Conservation (phyloP, 2,113 vertebrate species). For the Peromyscus californicus region DNA sequence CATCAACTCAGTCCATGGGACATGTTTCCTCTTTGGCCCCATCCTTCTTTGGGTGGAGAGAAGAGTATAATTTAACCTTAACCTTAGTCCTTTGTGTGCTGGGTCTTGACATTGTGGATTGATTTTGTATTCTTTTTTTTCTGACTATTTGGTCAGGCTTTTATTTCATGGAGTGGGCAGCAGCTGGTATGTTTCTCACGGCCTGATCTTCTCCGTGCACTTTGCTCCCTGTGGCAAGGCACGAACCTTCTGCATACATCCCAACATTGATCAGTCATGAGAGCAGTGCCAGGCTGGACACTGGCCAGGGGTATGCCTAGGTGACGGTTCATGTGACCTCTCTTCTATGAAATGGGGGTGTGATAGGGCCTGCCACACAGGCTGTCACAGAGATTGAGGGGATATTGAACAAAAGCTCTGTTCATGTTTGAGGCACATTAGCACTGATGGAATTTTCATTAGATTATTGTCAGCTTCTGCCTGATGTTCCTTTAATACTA, state of each 20-base stretch:
- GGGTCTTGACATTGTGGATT: not conserved
- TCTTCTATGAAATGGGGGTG: not conserved
- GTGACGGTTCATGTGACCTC: not conserved
- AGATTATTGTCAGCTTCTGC: not conserved
- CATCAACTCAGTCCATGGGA: not conserved
- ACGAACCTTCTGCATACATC: fast-evolving
- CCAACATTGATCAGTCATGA: too few species aligned
- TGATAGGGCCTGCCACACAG: not conserved
- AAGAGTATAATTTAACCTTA: not conserved
- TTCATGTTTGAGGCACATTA: not conserved
- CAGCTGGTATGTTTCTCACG: not conserved
- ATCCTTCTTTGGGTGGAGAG: not conserved
- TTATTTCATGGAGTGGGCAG: not conserved
- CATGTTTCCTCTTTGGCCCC: not conserved
- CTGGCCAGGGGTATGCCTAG: not conserved
- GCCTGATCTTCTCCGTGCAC: not conserved
- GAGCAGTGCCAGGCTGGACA: too few species aligned
- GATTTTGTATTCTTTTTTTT: not conserved
- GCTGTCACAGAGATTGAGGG: not conserved
- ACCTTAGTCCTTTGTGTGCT: not conserved
- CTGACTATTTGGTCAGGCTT: not conserved
- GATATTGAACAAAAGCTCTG: not conserved
- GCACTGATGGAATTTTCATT: not conserved
- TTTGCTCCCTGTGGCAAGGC: not conserved
- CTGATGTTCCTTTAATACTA: not conserved